Conservation (phyloP, 2,797 vertebrate species). For the Cossypha caffra region DNA sequence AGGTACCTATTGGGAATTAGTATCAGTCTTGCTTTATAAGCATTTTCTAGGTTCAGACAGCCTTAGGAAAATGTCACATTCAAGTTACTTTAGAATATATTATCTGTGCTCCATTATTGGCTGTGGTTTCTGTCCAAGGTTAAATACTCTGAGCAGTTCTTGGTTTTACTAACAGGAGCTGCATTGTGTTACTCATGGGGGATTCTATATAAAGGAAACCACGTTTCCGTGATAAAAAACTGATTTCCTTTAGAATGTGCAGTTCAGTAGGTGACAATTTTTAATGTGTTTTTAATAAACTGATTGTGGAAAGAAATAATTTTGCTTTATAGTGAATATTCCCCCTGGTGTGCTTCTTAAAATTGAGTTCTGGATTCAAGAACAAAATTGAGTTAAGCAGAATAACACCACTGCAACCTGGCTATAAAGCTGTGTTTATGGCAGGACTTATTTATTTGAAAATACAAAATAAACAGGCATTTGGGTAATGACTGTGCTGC, state of each 20-base stretch:
- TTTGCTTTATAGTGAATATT: slow-evolving; percentile 24
- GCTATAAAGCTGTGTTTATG: not conserved
- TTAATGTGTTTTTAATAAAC: slow-evolving; percentile 48
- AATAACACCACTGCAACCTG: not conserved
- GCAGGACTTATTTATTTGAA: not conserved
- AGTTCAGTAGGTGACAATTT: slow-evolving; percentile 46
- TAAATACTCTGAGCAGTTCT: not conserved
- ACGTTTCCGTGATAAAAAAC: slow-evolving; percentile 7
- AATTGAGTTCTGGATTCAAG: not conserved
- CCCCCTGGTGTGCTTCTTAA: not conserved
- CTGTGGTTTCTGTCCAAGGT: not conserved
- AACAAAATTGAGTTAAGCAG: not conserved
- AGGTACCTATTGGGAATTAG: not conserved
- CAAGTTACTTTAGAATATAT: not conserved
- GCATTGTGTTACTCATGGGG: slow-evolving; percentile 11
- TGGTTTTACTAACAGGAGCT: slow-evolving; percentile 28
- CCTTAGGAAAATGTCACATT: not conserved
- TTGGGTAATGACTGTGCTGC: not conserved
- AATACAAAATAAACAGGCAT: not conserved
- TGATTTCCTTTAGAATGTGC: slow-evolving; percentile 39
- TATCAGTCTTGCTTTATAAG: not conserved
- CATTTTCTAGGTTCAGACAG: not conserved
- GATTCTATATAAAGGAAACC: slow-evolving; percentile 53
- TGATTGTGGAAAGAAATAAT: slow-evolving; percentile 27
- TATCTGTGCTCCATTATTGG: not conserved